phyloP scores from a whole-genome alignment of 2,113 vertebrate species.

The Ranitomeya imitator region DNA sequence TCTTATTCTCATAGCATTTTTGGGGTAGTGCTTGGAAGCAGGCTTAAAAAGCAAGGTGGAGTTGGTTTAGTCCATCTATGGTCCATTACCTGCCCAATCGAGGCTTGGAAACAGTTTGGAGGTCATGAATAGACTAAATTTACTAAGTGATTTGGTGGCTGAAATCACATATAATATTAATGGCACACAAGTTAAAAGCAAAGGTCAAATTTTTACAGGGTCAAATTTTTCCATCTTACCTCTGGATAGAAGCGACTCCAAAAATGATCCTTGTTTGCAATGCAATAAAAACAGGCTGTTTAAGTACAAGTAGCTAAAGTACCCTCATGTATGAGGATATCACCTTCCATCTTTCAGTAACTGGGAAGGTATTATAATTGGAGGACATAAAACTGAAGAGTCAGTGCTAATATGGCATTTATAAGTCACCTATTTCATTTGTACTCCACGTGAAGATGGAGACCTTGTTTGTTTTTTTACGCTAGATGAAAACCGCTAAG shows the following conservation, averaged over 20 bases:
- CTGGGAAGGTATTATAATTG: not conserved
- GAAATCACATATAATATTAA: not conserved
- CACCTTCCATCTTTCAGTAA: not conserved
- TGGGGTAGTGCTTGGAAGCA: not conserved
- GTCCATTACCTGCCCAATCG: not conserved
- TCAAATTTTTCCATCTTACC: constrained; percentile 71
- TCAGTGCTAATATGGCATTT: not conserved
- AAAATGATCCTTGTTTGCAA: constrained; percentile 75
- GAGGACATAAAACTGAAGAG: not conserved
- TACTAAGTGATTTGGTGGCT: not conserved
- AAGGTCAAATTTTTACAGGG: not conserved
- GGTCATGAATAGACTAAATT: not conserved
- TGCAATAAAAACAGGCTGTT: constrained; percentile 59
- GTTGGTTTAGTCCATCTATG: not conserved
- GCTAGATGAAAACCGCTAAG: not conserved
- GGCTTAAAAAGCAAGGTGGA: not conserved
- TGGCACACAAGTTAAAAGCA: not conserved
- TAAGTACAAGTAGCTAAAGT: not conserved
- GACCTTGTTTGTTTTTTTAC: not conserved
- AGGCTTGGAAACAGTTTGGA: not conserved
- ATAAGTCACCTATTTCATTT: not conserved
- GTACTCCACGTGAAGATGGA: not conserved
- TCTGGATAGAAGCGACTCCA: constrained; percentile 81
- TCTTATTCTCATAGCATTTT: not conserved
- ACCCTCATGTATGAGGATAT: not conserved